These are phyloP conservation scores for Chanos chanos DNA, from an alignment of 2,797 vertebrate species.

Conservation along the genomic window DNA sequence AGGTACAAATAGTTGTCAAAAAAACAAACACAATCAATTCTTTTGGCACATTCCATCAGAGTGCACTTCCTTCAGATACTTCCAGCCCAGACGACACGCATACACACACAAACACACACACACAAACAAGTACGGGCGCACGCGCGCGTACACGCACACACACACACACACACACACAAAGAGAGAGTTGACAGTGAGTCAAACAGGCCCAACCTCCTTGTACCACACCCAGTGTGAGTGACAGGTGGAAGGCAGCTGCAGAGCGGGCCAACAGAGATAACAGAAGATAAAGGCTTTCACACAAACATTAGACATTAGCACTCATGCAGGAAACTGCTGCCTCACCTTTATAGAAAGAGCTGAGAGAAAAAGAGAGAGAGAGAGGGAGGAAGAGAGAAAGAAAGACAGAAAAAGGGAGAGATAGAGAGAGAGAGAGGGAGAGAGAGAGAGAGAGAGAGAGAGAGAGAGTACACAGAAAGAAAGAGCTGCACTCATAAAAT, in stretches of 20 bases:
- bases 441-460: too few species aligned
- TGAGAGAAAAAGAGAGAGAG: background rate
- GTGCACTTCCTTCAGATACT: too few species aligned
- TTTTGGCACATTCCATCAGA: conserved; percentile 61
- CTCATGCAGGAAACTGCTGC: conserved; percentile 4
- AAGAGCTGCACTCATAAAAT: too few species aligned
- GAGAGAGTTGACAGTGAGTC: conserved; percentile 14
- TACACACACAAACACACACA: conserved; percentile 3
- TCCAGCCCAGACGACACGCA: too few species aligned
- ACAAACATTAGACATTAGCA: conserved; percentile 39
- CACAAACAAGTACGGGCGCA: conserved; percentile 1
- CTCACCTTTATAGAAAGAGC: background rate
- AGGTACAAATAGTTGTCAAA: background rate
- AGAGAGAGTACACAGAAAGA: background rate
- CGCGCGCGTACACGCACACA: conserved; percentile 19
- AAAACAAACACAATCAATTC: background rate
- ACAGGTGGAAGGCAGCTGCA: conserved; percentile 70
- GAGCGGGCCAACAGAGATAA: conserved; percentile 60
- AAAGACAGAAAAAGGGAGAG: background rate
- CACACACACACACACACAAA: conserved; percentile 10
- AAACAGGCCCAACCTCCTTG: conserved; percentile 19
- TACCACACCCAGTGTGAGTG: conserved; percentile 46
- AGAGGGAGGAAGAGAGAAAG: background rate
- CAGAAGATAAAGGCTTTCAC: conserved; percentile 57
- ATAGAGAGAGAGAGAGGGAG: background rate